phyloP scores from a whole-genome alignment of 2,888 invertebrate species.

The Chymomyza caudatula region DNA sequence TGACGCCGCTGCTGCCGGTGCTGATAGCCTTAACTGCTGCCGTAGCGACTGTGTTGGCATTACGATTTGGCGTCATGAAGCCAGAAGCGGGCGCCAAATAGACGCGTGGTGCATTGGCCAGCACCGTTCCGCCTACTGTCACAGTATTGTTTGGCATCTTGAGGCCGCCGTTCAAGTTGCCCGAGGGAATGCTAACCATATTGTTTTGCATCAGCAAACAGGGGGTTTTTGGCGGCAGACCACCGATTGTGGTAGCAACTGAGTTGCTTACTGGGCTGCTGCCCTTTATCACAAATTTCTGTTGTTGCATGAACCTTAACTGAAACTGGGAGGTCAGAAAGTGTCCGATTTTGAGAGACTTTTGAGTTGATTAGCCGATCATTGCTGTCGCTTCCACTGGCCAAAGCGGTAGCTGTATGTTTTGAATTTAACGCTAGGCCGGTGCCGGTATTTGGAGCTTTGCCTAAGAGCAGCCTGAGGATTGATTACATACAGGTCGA shows the following conservation, averaged over 20 bases:
- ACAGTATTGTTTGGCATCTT: constrained; percentile 33
- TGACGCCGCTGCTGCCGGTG: constrained; percentile 18
- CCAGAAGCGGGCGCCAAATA: constrained; percentile 43
- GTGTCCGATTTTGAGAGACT: background rate
- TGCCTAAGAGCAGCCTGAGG: too few species aligned
- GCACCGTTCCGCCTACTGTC: constrained; percentile 44
- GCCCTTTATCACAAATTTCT: background rate
- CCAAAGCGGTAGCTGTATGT: background rate
- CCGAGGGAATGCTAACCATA: constrained; percentile 76
- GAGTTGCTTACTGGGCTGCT: background rate
- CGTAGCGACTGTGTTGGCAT: constrained; percentile 14
- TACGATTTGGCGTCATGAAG: constrained; percentile 25
- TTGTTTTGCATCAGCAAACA: constrained; percentile 75
- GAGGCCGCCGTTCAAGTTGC: constrained; percentile 66
- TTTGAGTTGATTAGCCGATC: background rate
- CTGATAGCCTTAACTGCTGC: constrained; percentile 29
- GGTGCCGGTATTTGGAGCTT: background rate
- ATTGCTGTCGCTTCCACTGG: constrained; percentile 32
- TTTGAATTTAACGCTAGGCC: too few species aligned
- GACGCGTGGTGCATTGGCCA: constrained; percentile 52
- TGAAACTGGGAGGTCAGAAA: background rate
- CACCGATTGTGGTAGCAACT: background rate
- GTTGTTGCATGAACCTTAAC: background rate
- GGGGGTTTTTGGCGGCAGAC: constrained; percentile 19
- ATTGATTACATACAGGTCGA: background rate